phyloP scores from a whole-genome alignment of 1,140 invertebrate species.

The Diorhabda carinulata region DNA sequence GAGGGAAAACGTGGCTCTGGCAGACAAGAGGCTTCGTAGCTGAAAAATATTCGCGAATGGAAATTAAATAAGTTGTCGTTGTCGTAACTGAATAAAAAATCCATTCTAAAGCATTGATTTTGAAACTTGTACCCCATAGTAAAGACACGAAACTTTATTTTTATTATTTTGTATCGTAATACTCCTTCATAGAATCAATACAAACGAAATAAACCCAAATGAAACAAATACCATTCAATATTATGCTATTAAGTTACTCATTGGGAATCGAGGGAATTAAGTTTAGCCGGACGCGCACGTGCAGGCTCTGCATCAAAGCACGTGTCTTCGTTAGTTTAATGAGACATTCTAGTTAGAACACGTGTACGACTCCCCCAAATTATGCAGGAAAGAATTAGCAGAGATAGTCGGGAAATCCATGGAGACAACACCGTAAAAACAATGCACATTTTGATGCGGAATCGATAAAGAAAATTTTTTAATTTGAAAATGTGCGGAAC shows the following conservation, averaged over 20 bases:
- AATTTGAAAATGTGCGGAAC: too few relatives aligned
- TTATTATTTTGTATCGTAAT: too few relatives aligned
- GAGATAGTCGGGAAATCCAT: conserved; percentile 11
- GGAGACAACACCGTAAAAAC: background rate
- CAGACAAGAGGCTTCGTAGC: too few relatives aligned
- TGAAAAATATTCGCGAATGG: too few relatives aligned
- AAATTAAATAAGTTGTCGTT: too few relatives aligned
- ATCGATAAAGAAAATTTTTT: background rate
- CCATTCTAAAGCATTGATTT: too few relatives aligned
- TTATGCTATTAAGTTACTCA: conserved; percentile 18
- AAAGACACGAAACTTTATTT: too few relatives aligned
- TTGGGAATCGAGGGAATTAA: conserved; percentile 15
- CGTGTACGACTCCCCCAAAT: conserved; percentile 18
- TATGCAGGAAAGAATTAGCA: conserved; percentile 6
- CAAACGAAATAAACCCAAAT: background rate
- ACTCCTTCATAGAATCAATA: too few relatives aligned
- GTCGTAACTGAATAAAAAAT: too few relatives aligned
- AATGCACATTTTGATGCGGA: background rate
- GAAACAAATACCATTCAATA: conserved; percentile 15
- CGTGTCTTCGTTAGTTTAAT: conserved; percentile 21
- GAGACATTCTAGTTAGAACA: conserved; percentile 19
- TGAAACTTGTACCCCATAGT: too few relatives aligned
- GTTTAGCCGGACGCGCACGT: conserved; percentile 14
- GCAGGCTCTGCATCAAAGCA: conserved; percentile 18
- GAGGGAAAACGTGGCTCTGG: too few relatives aligned